Conservation (phyloP, 2,797 vertebrate species). For the Lepilemur septentrionalis region DNA sequence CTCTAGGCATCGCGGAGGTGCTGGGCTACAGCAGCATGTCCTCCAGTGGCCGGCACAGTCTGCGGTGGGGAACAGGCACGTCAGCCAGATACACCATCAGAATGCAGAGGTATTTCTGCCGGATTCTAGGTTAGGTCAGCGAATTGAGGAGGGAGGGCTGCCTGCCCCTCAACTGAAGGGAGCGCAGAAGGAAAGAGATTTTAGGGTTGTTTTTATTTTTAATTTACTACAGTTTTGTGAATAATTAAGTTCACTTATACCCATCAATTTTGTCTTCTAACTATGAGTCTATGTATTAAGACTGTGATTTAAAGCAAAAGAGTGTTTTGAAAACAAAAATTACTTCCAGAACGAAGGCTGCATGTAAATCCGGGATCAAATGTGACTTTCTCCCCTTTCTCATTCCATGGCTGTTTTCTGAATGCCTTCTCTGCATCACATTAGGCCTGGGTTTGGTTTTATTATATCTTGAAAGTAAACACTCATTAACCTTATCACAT, state of each 20-base stretch:
- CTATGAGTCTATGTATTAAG: not conserved
- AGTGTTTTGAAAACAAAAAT: slow-evolving; percentile 41
- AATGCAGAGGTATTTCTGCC: not conserved
- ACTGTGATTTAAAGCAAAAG: not conserved
- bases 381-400: not conserved
- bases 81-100: not conserved
- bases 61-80: not conserved
- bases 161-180: not conserved
- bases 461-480: not conserved
- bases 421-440: not conserved
- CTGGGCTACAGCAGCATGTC: not conserved
- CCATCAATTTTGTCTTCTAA: not conserved
- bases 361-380: not conserved
- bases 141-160: not conserved
- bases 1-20: not conserved
- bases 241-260: slow-evolving; percentile 31
- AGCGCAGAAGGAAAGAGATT: not conserved
- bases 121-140: not conserved
- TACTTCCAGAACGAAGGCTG: not conserved
- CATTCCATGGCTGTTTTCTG: not conserved
- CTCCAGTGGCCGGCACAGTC: not conserved
- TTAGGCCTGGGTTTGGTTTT: not conserved
- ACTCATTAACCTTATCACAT: not conserved
- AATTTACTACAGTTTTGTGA: slow-evolving; percentile 36
- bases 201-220: not conserved